These are phyloP conservation scores for Philopedon plagiatum DNA, from an alignment of 2,888 invertebrate species.

Conservation along the genomic window DNA sequence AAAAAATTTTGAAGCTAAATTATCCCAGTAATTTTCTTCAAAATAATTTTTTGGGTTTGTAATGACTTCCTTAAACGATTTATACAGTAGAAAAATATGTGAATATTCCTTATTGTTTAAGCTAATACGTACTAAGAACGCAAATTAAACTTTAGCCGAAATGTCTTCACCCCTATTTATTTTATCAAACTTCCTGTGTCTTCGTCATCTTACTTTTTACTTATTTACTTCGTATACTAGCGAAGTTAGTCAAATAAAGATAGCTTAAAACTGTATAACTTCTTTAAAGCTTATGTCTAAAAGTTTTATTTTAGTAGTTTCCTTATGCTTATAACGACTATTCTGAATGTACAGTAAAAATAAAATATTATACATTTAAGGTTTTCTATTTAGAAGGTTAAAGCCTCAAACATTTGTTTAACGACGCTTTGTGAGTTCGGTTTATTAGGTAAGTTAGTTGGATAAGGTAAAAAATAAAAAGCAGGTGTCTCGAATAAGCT, in stretches of 20 bases:
- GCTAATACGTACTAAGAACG: too few species aligned
- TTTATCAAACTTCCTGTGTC: slow-evolving; percentile 10
- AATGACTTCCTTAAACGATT: too few species aligned
- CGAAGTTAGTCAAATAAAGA: slow-evolving; percentile 16
- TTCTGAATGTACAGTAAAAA: neutral
- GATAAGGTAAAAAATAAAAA: too few species aligned
- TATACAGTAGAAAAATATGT: too few species aligned
- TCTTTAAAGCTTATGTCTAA: slow-evolving; percentile 7
- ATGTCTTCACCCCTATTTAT: slow-evolving; percentile 9
- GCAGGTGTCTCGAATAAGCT: too few species aligned
- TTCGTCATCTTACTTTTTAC: slow-evolving; percentile 22
- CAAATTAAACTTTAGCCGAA: neutral
- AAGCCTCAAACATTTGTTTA: neutral
- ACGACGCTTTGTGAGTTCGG: neutral
- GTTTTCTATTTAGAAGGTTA: neutral
- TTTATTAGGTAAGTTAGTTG: too few species aligned
- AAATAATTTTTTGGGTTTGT: too few species aligned
- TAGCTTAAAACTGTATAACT: slow-evolving; percentile 5
- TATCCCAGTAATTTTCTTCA: too few species aligned
- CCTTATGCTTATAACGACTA: neutral
- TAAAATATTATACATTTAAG: neutral
- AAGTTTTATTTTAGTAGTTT: slow-evolving; percentile 7
- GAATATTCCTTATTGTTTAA: too few species aligned
- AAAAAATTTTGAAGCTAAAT: too few species aligned
- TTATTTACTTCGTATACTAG: slow-evolving; percentile 34